Percentiles rank a stretch among this genome's conserved stretches.
phyloP scores from a whole-genome alignment of 2,113 vertebrate genomes.

The Donacobius atricapilla region DNA sequence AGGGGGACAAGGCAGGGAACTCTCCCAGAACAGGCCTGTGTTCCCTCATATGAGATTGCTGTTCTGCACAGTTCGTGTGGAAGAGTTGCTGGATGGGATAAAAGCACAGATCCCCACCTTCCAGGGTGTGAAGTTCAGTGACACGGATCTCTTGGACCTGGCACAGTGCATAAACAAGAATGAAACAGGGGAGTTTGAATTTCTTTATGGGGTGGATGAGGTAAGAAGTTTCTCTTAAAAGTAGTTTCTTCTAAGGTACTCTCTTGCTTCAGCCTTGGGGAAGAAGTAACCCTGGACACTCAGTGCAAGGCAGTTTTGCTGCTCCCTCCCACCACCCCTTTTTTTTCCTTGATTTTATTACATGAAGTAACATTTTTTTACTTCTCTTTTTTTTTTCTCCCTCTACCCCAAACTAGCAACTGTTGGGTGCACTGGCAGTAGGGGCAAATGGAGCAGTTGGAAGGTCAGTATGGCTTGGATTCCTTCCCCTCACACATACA shows the following conservation, averaged over 20 bases:
- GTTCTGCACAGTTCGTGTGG: constrained; percentile 76
- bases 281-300: neutral
- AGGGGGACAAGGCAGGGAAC: neutral
- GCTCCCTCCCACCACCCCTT: neutral
- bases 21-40: neutral
- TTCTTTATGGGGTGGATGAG: constrained; percentile 93
- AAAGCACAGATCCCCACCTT: constrained; percentile 85
- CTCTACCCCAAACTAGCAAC: constrained; percentile 77
- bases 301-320: neutral
- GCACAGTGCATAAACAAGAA: constrained; percentile 82
- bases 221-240: constrained; percentile 65
- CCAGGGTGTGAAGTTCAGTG: constrained; percentile 88
- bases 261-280: neutral
- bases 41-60: neutral
- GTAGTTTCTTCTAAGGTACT: neutral
- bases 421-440: constrained; percentile 82
- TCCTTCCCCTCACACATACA: neutral
- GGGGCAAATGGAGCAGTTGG: constrained; percentile 91
- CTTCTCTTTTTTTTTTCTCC: constrained; percentile 3
- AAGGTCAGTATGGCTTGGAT: constrained; percentile 76
- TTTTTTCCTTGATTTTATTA: neutral
- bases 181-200: constrained; percentile 61
- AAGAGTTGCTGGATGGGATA: constrained; percentile 83
- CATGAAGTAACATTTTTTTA: neutral
- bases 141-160: constrained; percentile 86